These are phyloP conservation scores for Oryzias dopingdopingensis DNA, from an alignment of 2,797 vertebrate species.

Conservation along the genomic window DNA sequence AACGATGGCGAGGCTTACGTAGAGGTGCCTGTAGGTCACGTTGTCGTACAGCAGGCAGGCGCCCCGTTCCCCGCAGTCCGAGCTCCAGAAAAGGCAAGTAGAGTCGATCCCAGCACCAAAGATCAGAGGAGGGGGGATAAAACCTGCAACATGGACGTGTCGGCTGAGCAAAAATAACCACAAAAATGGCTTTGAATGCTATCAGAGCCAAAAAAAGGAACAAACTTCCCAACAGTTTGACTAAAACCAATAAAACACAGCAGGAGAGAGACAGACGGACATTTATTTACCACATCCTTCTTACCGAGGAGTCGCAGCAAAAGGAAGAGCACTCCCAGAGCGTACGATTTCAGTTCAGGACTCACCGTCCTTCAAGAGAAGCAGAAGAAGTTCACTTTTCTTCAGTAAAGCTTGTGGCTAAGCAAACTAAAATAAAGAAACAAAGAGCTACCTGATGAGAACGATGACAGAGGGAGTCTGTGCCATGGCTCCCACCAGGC, in stretches of 20 bases:
- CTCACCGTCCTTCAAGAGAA: conserved; percentile 85
- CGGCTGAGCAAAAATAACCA: not conserved
- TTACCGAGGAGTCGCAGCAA: conserved; percentile 91
- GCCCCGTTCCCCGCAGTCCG: conserved; percentile 88
- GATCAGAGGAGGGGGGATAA: conserved; percentile 97
- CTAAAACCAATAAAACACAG: not conserved
- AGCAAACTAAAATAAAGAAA: not conserved
- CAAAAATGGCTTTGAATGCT: not conserved
- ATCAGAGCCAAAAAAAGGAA: not conserved
- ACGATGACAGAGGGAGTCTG: conserved; percentile 98
- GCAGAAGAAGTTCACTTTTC: conserved; percentile 1
- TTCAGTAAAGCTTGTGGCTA: not conserved
- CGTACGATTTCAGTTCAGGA: conserved; percentile 96
- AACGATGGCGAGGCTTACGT: conserved; percentile 94
- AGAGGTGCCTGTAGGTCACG: conserved; percentile 89
- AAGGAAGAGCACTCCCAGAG: conserved; percentile 94
- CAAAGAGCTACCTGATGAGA: conserved; percentile 86
- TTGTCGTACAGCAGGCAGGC: conserved; percentile 95
- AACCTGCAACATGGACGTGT: conserved; percentile 76
- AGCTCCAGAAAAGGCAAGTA: conserved; percentile 97
- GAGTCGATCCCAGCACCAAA: conserved; percentile 97
- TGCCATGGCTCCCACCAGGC: conserved; percentile 97
- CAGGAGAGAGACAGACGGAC: too few species aligned
- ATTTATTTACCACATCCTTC: conserved; percentile 47
- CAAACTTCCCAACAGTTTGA: not conserved